Evolutionary conservation across 2,113 vertebrate genomes (phyloP).

Genomic region (Antidorcas marsupialis): DNA sequence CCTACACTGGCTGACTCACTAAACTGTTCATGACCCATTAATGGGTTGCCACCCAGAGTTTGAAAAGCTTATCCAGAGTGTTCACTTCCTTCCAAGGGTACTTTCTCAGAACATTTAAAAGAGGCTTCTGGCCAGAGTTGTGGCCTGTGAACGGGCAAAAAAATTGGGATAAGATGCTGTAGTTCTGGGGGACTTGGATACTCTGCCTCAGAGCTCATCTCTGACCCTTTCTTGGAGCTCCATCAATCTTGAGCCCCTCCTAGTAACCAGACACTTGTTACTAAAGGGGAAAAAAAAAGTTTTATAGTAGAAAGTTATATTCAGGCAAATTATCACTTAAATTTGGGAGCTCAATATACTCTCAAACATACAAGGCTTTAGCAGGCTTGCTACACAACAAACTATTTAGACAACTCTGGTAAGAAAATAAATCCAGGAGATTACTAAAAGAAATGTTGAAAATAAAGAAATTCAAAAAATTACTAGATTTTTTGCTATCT

Average conservation of each 20-base stretch:
- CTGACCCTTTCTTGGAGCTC: neutral
- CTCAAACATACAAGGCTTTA: neutral
- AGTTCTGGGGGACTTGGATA: neutral
- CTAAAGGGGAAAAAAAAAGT: neutral
- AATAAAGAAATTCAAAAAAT: neutral
- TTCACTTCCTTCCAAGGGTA: neutral
- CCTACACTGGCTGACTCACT: neutral
- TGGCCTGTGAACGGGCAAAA: neutral
- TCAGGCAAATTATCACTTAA: neutral
- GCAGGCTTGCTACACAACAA: neutral
- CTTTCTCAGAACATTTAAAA: neutral
- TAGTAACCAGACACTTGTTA: neutral
- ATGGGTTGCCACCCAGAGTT: neutral
- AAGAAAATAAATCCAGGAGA: slow-evolving; percentile 7
- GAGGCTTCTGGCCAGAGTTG: neutral
- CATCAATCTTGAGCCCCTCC: neutral
- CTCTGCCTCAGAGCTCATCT: neutral
- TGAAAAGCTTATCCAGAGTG: slow-evolving; percentile 10
- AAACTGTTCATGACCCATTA: neutral
- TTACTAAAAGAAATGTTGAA: neutral
- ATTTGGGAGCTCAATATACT: neutral
- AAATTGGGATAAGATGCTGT: neutral
- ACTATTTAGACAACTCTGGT: neutral
- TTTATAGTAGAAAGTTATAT: neutral
- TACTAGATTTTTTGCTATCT: neutral